A percentile compares a stretch with the other conserved stretches of the same genome.
Conservation (phyloP, 2,797 vertebrate species). For the Epinephelus malabaricus region DNA sequence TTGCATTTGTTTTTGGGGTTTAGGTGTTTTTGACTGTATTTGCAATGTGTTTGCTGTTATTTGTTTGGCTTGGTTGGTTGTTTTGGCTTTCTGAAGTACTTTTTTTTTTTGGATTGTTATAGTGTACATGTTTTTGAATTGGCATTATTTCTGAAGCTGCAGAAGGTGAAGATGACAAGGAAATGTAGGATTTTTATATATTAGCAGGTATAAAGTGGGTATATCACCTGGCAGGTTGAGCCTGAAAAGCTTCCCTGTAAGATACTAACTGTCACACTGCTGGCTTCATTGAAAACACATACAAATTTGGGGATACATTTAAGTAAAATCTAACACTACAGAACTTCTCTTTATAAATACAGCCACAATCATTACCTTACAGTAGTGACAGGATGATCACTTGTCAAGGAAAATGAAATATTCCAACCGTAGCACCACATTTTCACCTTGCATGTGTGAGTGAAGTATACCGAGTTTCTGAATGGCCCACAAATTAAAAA, state of each 20-base stretch:
- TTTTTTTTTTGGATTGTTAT: too few species aligned
- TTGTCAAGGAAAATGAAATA: constrained; percentile 2
- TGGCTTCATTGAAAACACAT: too few species aligned
- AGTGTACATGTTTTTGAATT: too few species aligned
- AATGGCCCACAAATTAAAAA: constrained; percentile 51
- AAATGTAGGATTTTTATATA: too few species aligned
- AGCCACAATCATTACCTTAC: background rate
- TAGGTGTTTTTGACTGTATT: too few species aligned
- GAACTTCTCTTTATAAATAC: background rate
- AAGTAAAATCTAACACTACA: background rate
- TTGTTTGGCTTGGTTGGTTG: too few species aligned
- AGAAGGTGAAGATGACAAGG: too few species aligned
- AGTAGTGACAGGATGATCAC: background rate
- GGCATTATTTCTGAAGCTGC: too few species aligned
- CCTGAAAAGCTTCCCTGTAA: background rate
- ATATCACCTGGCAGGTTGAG: background rate
- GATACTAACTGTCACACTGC: background rate
- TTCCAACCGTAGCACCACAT: background rate
- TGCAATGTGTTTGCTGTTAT: too few species aligned
- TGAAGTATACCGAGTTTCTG: background rate
- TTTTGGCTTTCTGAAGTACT: too few species aligned
- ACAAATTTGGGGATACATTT: background rate
- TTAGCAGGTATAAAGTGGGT: too few species aligned
- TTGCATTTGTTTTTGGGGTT: too few species aligned
- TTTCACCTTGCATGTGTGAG: constrained; percentile 5